Evolutionary conservation across 2,797 vertebrate species (phyloP).

Genomic region (Phrynocephalus guinanensis): DNA sequence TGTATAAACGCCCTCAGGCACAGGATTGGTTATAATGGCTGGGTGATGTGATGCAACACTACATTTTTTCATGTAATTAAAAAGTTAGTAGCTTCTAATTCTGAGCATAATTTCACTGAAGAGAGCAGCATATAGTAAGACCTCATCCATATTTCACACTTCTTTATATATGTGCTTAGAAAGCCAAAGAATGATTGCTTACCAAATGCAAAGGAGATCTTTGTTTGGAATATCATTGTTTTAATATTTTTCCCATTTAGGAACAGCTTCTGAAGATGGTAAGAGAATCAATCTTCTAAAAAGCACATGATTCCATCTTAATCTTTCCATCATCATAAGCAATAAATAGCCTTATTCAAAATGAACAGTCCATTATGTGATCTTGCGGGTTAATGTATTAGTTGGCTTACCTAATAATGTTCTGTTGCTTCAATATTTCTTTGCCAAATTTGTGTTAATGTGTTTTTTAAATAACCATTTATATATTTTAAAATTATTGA

Average conservation of each 20-base stretch:
- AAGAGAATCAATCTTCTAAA: constrained; percentile 80
- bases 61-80: neutral
- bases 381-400: constrained; percentile 54
- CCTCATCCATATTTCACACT: neutral
- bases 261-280: constrained; percentile 90
- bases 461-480: constrained; percentile 7
- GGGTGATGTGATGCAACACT: neutral
- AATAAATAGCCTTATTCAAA: constrained; percentile 55
- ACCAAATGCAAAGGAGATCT: constrained; percentile 40
- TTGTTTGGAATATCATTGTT: constrained; percentile 79
- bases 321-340: constrained; percentile 65
- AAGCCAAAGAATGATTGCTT: constrained; percentile 36
- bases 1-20: no score
- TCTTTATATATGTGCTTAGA: constrained; percentile 21
- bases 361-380: constrained; percentile 55
- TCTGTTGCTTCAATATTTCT: constrained; percentile 51
- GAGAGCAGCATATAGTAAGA: neutral
- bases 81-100: neutral
- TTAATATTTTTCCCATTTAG: constrained; percentile 81
- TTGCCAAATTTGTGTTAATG: constrained; percentile 3
- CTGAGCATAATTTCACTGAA: constrained; percentile 14
- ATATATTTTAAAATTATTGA: constrained; percentile 23
- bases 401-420: constrained; percentile 57
- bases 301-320: constrained; percentile 63
- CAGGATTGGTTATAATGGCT: neutral